Percentiles rank a stretch among this genome's conserved stretches.
Conservation (phyloP, 2,113 vertebrate species). For the Lethenteron camtschaticum region DNA sequence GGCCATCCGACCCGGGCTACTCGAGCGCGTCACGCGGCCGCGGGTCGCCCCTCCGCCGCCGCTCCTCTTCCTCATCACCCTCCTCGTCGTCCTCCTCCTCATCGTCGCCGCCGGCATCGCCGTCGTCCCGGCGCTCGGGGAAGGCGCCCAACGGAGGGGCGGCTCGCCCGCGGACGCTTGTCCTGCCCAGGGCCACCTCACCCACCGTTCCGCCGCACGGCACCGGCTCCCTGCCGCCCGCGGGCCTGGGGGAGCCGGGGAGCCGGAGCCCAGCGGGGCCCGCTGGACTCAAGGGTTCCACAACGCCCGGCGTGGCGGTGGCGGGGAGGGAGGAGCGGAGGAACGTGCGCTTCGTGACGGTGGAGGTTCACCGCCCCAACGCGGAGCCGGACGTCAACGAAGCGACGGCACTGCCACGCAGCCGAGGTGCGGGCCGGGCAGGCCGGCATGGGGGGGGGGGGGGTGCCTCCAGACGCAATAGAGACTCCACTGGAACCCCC, state of each 20-base stretch:
- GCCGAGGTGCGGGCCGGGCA: constrained; percentile 37
- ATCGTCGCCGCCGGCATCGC: background rate
- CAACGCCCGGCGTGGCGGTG: too few relatives aligned
- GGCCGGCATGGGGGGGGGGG: background rate
- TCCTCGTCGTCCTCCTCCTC: constrained; percentile 10
- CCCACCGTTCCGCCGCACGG: constrained; percentile 14
- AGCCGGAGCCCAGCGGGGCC: too few relatives aligned
- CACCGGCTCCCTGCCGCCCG: too few relatives aligned
- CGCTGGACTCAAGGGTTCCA: too few relatives aligned
- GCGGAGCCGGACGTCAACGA: constrained; percentile 81
- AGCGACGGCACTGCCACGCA: constrained; percentile 61
- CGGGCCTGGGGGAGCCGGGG: too few relatives aligned
- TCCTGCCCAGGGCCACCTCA: constrained; percentile 11
- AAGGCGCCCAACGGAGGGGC: too few relatives aligned
- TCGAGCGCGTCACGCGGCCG: constrained; percentile 11
- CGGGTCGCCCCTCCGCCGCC: constrained; percentile 13
- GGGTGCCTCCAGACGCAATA: too few relatives aligned
- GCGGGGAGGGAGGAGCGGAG: too few relatives aligned
- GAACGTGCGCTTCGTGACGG: constrained; percentile 66
- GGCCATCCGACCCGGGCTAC: too few relatives aligned
- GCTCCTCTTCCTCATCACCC: constrained; percentile 18
- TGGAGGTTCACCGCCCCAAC: constrained; percentile 77
- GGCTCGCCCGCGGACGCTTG: constrained; percentile 17
- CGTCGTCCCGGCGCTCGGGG: too few relatives aligned
- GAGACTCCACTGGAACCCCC: too few relatives aligned